These are phyloP conservation scores for Loripinus fragilis DNA, from an alignment of 2,888 invertebrate genomes.

Conservation along the genomic window DNA sequence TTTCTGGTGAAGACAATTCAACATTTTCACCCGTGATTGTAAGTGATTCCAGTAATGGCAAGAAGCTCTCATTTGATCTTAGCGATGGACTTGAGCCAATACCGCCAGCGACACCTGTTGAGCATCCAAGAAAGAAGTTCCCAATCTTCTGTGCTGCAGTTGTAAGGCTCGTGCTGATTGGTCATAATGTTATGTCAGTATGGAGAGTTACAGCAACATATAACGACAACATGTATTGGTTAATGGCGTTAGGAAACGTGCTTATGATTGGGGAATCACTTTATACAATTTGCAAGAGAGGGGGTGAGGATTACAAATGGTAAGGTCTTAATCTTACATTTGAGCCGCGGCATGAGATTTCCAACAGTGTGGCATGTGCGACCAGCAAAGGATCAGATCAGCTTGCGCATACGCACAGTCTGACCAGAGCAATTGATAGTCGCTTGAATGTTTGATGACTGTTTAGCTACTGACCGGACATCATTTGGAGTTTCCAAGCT, in stretches of 20 bases:
- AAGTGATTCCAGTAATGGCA: not conserved
- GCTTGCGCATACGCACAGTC: no score
- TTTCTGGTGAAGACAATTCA: not conserved
- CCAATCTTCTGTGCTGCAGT: constrained; percentile 50
- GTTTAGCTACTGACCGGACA: no score
- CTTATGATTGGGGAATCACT: constrained; percentile 89
- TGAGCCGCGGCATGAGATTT: no score
- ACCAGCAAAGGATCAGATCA: no score
- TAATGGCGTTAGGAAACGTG: constrained; percentile 88
- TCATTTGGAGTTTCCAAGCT: no score
- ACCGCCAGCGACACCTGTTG: not conserved
- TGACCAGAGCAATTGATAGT: no score
- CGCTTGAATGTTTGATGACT: no score
- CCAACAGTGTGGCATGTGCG: no score
- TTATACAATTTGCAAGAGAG: constrained; percentile 93
- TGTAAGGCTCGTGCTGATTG: constrained; percentile 84
- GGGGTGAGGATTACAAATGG: constrained; percentile 96
- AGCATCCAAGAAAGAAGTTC: not conserved
- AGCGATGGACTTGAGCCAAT: not conserved
- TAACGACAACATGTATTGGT: constrained; percentile 89
- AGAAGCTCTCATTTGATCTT: not conserved
- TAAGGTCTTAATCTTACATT: constrained; percentile 26
- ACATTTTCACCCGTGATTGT: not conserved
- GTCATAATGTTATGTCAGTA: constrained; percentile 92
- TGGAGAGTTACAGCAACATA: constrained; percentile 92